phyloP scores from a whole-genome alignment of 2,888 invertebrate species.

The Euplagia quadripunctaria region DNA sequence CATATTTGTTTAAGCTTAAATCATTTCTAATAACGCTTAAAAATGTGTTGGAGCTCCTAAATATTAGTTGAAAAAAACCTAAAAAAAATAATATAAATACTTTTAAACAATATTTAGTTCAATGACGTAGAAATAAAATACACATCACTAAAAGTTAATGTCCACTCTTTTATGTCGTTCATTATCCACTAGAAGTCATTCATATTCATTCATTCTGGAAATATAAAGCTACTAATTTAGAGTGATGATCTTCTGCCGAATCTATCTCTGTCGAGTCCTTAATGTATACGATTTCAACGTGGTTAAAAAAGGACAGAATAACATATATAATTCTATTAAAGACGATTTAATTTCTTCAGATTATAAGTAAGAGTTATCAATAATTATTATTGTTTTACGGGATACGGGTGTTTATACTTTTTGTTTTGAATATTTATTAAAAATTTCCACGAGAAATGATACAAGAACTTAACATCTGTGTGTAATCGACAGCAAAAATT shows the following conservation, averaged over 20 bases:
- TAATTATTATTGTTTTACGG: not conserved
- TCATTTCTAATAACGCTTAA: too few relatives aligned
- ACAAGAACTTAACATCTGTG: slow-evolving; percentile 2
- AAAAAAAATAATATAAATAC: not conserved
- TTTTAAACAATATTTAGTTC: not conserved
- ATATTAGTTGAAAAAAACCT: too few relatives aligned
- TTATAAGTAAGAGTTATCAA: slow-evolving; percentile 9
- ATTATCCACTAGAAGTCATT: slow-evolving; percentile 2
- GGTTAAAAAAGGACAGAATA: slow-evolving; percentile 31
- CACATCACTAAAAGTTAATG: slow-evolving; percentile 37
- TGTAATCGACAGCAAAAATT: slow-evolving; percentile 11
- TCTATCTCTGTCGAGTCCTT: not conserved
- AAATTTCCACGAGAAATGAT: slow-evolving; percentile 19
- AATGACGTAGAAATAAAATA: not conserved
- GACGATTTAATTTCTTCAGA: slow-evolving; percentile 17
- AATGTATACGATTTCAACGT: not conserved
- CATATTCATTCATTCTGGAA: slow-evolving; percentile 31
- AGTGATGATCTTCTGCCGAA: slow-evolving; percentile 14
- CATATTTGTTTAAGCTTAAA: too few relatives aligned
- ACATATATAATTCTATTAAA: not conserved
- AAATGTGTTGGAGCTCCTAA: too few relatives aligned
- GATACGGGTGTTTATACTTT: slow-evolving; percentile 41
- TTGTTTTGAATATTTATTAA: slow-evolving; percentile 24
- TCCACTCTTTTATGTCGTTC: slow-evolving; percentile 25
- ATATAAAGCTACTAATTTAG: slow-evolving; percentile 31